Evolutionary conservation across 2,797 vertebrate species (phyloP).

Genomic region (Sebastes goodei): DNA sequence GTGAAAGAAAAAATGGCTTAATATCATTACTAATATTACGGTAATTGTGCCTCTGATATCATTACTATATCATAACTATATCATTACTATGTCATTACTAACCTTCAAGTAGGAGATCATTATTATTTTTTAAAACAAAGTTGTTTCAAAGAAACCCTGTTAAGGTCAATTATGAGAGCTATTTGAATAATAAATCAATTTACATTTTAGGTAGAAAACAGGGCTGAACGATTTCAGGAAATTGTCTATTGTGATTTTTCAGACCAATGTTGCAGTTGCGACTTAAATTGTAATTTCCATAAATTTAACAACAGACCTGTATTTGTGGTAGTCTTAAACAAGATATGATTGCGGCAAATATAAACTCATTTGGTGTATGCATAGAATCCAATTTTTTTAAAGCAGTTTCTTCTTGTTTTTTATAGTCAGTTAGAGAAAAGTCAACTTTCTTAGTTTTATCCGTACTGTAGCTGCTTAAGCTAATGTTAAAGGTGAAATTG

Average conservation of each 20-base stretch:
- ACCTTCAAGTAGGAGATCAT: conserved; percentile 29
- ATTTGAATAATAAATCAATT: not conserved
- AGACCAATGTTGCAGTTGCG: accelerated
- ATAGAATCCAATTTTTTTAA: not conserved
- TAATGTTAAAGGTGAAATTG: too few relatives aligned
- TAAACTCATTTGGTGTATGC: not conserved
- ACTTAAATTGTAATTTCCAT: not conserved
- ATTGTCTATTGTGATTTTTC: not conserved
- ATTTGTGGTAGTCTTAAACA: not conserved
- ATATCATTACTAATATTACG: not conserved
- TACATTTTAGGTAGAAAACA: not conserved
- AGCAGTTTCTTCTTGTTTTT: not conserved
- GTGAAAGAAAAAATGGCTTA: conserved; percentile 10
- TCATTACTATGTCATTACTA: conserved; percentile 4
- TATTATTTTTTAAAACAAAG: conserved; percentile 1
- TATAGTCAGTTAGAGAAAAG: not conserved
- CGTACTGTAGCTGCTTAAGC: too few relatives aligned
- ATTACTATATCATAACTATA: conserved; percentile 1
- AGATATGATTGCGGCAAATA: not conserved
- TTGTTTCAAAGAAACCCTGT: not conserved
- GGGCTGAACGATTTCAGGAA: not conserved
- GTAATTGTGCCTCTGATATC: not conserved
- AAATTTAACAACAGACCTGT: not conserved
- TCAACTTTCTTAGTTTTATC: not conserved
- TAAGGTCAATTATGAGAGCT: not conserved